These are phyloP conservation scores for Melangyna quadrimaculata DNA, from an alignment of 2,888 invertebrate genomes.

Conservation along the genomic window DNA sequence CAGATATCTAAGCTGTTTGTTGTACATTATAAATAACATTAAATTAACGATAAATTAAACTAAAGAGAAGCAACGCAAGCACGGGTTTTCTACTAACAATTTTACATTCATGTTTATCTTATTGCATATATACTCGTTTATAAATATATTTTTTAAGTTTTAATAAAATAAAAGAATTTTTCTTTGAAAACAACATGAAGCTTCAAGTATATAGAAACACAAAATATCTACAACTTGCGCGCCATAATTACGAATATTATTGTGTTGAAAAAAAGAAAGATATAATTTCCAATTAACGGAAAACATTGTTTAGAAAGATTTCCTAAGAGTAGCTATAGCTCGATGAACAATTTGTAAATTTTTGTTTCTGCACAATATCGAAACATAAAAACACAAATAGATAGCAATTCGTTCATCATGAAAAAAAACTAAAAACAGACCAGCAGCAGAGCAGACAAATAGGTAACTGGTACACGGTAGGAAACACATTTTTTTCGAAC, in stretches of 20 bases:
- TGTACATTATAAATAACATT: too few relatives aligned
- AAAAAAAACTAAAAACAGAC: not conserved
- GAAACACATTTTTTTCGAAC: too few relatives aligned
- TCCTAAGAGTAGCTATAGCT: too few relatives aligned
- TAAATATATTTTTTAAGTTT: too few relatives aligned
- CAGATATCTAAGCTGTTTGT: too few relatives aligned
- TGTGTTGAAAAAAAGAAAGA: not conserved
- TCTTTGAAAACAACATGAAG: not conserved
- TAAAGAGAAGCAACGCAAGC: not conserved
- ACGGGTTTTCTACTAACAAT: not conserved
- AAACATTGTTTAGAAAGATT: conserved; percentile 35
- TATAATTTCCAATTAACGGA: conserved; percentile 36
- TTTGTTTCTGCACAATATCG: not conserved
- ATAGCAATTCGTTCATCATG: conserved; percentile 26
- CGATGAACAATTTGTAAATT: conserved; percentile 25
- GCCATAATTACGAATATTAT: not conserved
- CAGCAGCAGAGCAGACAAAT: not conserved
- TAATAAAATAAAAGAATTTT: too few relatives aligned
- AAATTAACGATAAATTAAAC: too few relatives aligned
- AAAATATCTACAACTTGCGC: not conserved
- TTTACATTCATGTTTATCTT: too few relatives aligned
- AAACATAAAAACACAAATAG: conserved; percentile 18
- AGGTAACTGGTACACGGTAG: not conserved
- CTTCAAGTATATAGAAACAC: not conserved
- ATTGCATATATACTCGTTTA: too few relatives aligned